Base-by-base conservation (phyloP, 2,113 vertebrate species). In the Oreotrochilus melanogaster region DNA sequence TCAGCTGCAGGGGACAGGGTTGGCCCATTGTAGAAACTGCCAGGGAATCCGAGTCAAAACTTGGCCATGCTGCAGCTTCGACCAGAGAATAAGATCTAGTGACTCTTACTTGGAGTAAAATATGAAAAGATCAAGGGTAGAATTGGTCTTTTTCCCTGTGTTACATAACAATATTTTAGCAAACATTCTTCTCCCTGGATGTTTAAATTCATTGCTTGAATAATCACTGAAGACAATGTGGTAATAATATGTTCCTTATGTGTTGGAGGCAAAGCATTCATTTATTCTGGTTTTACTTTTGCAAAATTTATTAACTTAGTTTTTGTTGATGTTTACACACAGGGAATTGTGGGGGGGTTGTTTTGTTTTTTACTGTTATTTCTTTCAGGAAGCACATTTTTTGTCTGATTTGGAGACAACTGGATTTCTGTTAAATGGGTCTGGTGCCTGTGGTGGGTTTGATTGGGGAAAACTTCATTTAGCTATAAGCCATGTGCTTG, bases 161-260 rank as follows among this genome's bases (percentile, higher is more conserved):
- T 97, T 97, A 95, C 93, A 93, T 96, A 97, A 97, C 82, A 84
- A 13, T 92, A 94, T 86, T 73, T 97, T 85, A 97, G 91, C 92
- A 94, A 91, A 94, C 81, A 93, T 95, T 96, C 85, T 97, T 95
- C 87, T 96, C 91, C 80, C 96, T 96, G 74, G 95, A 93, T 19
- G 11, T 95, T 95, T 92, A 90, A 97, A 92, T 94, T 78, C 79
- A 69, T 96, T 94, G 86, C 94, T 88, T 94, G 95, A 95, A 89
- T 94, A 95, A 96, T 96, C 83, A 70, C 81, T 57, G 92, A 96
- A 96, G 96, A 92, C 91, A 89, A 94, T 95, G 88, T 93, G 82
- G 82, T 93, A 92, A 78, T 93, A 96, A 92, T 94, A 96, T 88
- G 92, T 85, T 95, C 95, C 95, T 95, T 96, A 93, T 97, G 93